These are phyloP conservation scores for Megathymus violae DNA, from an alignment of 1,140 invertebrate species.

Conservation along the genomic window DNA sequence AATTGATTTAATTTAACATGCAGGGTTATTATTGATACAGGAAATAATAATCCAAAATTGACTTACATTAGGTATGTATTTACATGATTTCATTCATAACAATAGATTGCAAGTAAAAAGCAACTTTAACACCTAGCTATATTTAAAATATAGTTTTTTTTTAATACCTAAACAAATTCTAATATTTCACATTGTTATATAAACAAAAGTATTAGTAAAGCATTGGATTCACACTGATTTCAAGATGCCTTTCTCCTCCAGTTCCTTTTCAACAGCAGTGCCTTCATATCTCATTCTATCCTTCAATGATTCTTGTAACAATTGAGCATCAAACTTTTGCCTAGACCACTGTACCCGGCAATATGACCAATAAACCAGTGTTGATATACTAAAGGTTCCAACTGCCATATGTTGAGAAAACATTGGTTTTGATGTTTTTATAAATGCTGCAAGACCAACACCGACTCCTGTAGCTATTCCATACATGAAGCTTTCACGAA, in stretches of 20 bases:
- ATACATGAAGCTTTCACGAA: constrained; percentile 85
- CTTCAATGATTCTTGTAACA: constrained; percentile 78
- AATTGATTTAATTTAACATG: too few species aligned
- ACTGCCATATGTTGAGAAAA: constrained; percentile 83
- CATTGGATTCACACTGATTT: constrained; percentile 59
- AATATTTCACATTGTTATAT: neutral
- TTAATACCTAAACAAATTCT: neutral
- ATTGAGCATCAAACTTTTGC: constrained; percentile 80
- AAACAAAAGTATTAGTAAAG: neutral
- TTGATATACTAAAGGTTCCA: constrained; percentile 82
- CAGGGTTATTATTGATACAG: too few species aligned
- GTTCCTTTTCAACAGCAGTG: constrained; percentile 70
- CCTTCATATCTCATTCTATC: constrained; percentile 80
- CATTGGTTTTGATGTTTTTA: constrained; percentile 85
- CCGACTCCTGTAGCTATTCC: constrained; percentile 85
- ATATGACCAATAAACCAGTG: constrained; percentile 84
- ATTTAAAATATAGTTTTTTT: too few species aligned
- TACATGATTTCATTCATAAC: too few species aligned
- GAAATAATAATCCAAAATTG: too few species aligned
- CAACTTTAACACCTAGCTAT: too few species aligned
- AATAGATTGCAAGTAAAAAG: too few species aligned
- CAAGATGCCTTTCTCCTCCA: constrained; percentile 69
- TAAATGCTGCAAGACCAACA: constrained; percentile 84
- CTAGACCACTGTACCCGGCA: constrained; percentile 84
- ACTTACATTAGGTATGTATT: too few species aligned